A percentile compares a stretch with the other conserved stretches of the same genome.
Evolutionary conservation across 1,140 invertebrate species (phyloP).

Genomic region (Brachionus calyciflorus): DNA sequence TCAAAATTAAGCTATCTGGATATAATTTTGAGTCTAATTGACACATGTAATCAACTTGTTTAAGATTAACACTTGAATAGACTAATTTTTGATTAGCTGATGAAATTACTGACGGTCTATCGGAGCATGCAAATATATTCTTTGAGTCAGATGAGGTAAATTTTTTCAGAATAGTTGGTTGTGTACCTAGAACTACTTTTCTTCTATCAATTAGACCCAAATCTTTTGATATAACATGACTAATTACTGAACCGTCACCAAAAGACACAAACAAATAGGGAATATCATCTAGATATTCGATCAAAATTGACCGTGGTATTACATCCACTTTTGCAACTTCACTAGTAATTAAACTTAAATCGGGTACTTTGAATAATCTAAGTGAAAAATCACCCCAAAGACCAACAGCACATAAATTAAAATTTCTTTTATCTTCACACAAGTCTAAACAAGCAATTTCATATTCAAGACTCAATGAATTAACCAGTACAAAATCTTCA

Average conservation of each 20-base stretch:
- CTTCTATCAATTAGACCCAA: slow-evolving; percentile 56
- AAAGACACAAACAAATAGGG: slow-evolving; percentile 23
- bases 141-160: slow-evolving; percentile 83
- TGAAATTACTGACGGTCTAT: slow-evolving; percentile 96
- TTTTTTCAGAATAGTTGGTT: slow-evolving; percentile 85
- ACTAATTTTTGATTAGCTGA: slow-evolving; percentile 97
- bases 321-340: slow-evolving; percentile 69
- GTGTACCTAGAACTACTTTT: slow-evolving; percentile 84
- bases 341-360: slow-evolving; percentile 68
- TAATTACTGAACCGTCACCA: slow-evolving; percentile 43
- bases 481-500: slow-evolving; percentile 60
- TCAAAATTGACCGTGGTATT: slow-evolving; percentile 15
- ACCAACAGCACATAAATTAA: slow-evolving; percentile 81
- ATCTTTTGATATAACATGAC: slow-evolving; percentile 35
- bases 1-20: slow-evolving; percentile 87
- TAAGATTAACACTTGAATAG: slow-evolving; percentile 97
- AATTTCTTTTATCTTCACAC: slow-evolving; percentile 60
- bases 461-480: slow-evolving; percentile 70
- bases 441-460: slow-evolving; percentile 96
- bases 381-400: slow-evolving; percentile 96
- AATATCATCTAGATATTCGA: slow-evolving; percentile 12
- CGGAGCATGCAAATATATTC: slow-evolving; percentile 97
- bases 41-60: slow-evolving; percentile 97
- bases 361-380: slow-evolving; percentile 74
- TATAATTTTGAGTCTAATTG: slow-evolving; percentile 89